These are phyloP conservation scores for Catostomus latipinnis DNA, from an alignment of 2,797 vertebrate species.

Conservation along the genomic window DNA sequence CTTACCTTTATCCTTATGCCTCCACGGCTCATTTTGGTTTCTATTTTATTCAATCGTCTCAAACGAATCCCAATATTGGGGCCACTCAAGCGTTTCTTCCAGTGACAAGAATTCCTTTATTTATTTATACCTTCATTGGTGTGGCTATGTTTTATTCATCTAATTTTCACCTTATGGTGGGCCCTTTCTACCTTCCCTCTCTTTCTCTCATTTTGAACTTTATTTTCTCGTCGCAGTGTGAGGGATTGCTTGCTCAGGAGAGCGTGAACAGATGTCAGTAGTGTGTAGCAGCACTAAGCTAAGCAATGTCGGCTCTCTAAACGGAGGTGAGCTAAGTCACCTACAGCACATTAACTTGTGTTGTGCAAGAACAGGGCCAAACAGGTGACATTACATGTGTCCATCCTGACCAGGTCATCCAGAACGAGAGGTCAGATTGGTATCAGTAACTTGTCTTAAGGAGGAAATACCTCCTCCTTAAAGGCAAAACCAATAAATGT, in stretches of 20 bases:
- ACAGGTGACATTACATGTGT: conserved; percentile 38
- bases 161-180: conserved; percentile 53
- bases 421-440: neutral
- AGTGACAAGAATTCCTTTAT: conserved; percentile 62
- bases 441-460: neutral
- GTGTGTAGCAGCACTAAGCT: conserved; percentile 58
- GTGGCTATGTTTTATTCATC: conserved; percentile 53
- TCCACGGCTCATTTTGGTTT: conserved; percentile 59
- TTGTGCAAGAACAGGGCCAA: conserved; percentile 47
- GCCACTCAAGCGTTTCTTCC: conserved; percentile 57
- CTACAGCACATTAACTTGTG: conserved; percentile 66
- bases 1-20: conserved; percentile 11
- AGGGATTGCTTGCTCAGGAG: conserved; percentile 72
- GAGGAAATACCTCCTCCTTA: neutral
- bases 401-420: neutral
- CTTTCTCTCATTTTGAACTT: conserved; percentile 60
- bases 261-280: conserved; percentile 71
- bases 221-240: conserved; percentile 62
- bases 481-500: neutral
- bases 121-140: conserved; percentile 67
- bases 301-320: conserved; percentile 58
- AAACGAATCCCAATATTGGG: conserved; percentile 58
- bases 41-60: conserved; percentile 60
- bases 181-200: conserved; percentile 55
- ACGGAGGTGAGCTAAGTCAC: conserved; percentile 66